Base-by-base conservation (phyloP, 92 coral and sea anemone species). In the Zoanthus sociatus region DNA sequence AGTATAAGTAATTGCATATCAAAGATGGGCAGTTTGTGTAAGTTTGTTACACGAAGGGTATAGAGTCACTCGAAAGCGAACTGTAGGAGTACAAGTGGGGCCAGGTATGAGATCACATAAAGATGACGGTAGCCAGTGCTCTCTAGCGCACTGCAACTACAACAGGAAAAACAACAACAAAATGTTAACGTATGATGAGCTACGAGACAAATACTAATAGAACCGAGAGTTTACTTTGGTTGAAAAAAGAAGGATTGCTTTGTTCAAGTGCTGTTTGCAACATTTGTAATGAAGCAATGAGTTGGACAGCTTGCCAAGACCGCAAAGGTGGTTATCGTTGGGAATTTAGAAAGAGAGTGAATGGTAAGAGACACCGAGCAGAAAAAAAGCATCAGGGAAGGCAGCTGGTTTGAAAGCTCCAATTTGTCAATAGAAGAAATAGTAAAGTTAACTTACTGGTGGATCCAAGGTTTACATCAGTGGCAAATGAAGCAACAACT, bases 181-280 rank as follows among this genome's bases (percentile, higher is more conserved):
- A 64, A 54, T 31, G 15, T 54, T 83, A 50, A 83, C 87, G 50
- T 83, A 83, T 56, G 87, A 83, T 77, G 79, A 83, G 74, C 79
- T 83, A 9, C 78, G 48, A 17, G 78, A 83, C 32, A 83, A 83
- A 50, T 83, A 83, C 74, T 77, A 70, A 20, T 53, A 79, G 54
- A 83, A 70, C 63, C 71, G 17, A 46, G 79, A 83, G 33, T 13
- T 2, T 37, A 83, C 54, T 53, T 60, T 83, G 87, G 87, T 51
- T 83, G 87, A 53, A 83, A 83, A 79, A 42, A 53, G 5, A 42
- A 72, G 73, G 64, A 64, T 42, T 82, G 20, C 63, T 82, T 5
- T 71, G 73, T 51, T 16, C 51, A 50, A 30, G 37, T 6, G 73
- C 79, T 12, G 73, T 53, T 17, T 82, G 86, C 18, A 64, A 17